These are phyloP conservation scores for Tenthredo scrophulariae DNA, from an alignment of 2,888 invertebrate genomes.

Conservation along the genomic window DNA sequence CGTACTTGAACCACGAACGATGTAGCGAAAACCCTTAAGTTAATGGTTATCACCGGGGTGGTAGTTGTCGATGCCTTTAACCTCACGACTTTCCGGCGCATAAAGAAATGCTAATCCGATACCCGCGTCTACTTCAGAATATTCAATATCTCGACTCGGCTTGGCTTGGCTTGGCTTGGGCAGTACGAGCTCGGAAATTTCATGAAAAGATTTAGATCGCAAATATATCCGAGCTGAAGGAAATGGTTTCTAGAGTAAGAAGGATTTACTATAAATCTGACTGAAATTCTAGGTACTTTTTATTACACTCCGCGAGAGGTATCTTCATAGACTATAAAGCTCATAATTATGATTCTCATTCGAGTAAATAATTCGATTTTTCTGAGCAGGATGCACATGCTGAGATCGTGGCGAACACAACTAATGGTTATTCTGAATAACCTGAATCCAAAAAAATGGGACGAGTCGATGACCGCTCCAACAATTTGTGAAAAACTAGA, in stretches of 20 bases:
- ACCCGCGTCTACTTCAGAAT: conserved; percentile 25
- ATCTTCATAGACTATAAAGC: background rate
- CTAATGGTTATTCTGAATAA: conserved; percentile 82
- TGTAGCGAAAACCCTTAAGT: conserved; percentile 27
- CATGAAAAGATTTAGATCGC: conserved; percentile 6
- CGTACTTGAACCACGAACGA: background rate
- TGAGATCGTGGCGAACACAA: conserved; percentile 82
- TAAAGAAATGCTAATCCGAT: conserved; percentile 32
- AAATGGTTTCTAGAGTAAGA: background rate
- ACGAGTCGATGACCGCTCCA: conserved; percentile 69
- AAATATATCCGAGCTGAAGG: background rate
- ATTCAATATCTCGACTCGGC: conserved; percentile 28
- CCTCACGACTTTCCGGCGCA: conserved; percentile 16
- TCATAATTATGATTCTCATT: background rate
- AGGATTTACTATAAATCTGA: conserved; percentile 29
- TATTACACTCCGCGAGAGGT: background rate
- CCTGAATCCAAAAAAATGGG: conserved; percentile 68
- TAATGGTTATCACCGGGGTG: conserved; percentile 38
- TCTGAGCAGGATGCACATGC: conserved; percentile 79
- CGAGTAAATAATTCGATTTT: conserved; percentile 1
- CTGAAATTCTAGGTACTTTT: conserved; percentile 14
- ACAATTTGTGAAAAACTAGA: conserved; percentile 78
- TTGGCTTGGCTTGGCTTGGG: background rate
- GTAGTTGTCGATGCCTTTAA: conserved; percentile 24
- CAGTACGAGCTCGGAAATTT: conserved; percentile 19